These are phyloP conservation scores for Anser brachyrhynchus DNA, from an alignment of 2,113 vertebrate genomes.

Conservation along the genomic window DNA sequence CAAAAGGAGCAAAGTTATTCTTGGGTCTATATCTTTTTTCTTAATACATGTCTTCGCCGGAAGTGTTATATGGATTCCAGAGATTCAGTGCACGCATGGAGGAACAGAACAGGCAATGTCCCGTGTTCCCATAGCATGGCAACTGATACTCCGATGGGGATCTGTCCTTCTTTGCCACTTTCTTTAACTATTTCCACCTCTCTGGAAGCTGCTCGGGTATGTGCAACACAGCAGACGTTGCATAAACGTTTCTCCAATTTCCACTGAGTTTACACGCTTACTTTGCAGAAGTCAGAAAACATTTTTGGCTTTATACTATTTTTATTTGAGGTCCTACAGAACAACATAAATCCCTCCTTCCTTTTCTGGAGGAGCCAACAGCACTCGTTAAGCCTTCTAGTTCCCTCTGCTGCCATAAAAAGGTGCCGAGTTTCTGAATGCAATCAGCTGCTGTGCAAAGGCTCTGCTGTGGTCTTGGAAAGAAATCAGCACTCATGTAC, in stretches of 20 bases:
- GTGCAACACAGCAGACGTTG: rapidly evolving
- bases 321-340: conserved; percentile 7
- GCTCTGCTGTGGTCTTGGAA: not conserved
- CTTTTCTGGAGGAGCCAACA: conserved; percentile 18
- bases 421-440: conserved; percentile 22
- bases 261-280: not conserved
- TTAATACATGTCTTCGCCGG: not conserved
- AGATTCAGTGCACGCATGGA: not conserved
- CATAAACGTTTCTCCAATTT: not conserved
- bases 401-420: conserved; percentile 55
- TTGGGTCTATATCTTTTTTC: not conserved
- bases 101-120: not conserved
- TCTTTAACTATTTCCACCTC: not conserved
- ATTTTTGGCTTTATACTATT: not conserved
- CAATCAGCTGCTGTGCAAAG: conserved; percentile 20
- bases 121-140: not conserved
- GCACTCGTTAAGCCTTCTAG: conserved; percentile 24
- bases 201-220: not conserved
- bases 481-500: not conserved
- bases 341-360: conserved; percentile 33
- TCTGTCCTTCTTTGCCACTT: not conserved
- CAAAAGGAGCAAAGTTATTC: not conserved
- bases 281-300: not conserved
- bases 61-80: not conserved
- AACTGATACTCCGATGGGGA: not conserved